Percentiles rank a stretch among this genome's conserved stretches.
Conservation (phyloP, 2,888 invertebrate genomes). For the Agrotis segetum region DNA sequence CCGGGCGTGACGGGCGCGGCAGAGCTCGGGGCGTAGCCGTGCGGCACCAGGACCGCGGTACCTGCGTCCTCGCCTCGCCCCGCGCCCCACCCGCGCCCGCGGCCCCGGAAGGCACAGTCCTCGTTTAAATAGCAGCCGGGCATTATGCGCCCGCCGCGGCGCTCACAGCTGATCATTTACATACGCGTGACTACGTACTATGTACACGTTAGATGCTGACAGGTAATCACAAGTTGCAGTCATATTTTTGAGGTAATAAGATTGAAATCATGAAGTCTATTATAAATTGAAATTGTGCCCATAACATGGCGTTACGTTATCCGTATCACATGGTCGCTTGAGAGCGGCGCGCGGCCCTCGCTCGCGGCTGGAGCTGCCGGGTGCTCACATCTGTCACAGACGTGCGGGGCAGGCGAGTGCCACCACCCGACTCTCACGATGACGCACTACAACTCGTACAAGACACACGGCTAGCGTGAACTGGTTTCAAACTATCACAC, state of each 20-base stretch:
- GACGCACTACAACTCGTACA: constrained; percentile 12
- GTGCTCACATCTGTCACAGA: constrained; percentile 37
- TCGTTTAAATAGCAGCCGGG: constrained; percentile 69
- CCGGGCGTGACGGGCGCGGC: constrained; percentile 73
- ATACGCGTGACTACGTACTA: constrained; percentile 53
- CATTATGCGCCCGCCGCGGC: constrained; percentile 63
- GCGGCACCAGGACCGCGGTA: constrained; percentile 41
- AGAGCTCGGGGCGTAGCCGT: constrained; percentile 59
- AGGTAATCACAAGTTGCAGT: constrained; percentile 46
- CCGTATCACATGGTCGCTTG: not conserved
- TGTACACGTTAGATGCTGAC: constrained; percentile 45
- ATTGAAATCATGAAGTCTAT: constrained; percentile 26
- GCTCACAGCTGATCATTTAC: constrained; percentile 55
- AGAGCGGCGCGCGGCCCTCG: not conserved
- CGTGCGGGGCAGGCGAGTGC: constrained; percentile 4
- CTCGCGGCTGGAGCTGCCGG: constrained; percentile 12
- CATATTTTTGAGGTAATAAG: constrained; percentile 23
- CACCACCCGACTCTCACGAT: not conserved
- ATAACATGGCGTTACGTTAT: constrained; percentile 15
- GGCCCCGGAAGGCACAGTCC: constrained; percentile 83
- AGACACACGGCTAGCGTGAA: not conserved
- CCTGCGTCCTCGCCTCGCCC: too few relatives aligned
- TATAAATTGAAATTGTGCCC: constrained; percentile 24
- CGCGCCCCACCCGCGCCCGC: too few relatives aligned
- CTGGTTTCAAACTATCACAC: constrained; percentile 7